phyloP scores from a whole-genome alignment of 2,113 vertebrate genomes.

The Cyanoderma ruficeps region DNA sequence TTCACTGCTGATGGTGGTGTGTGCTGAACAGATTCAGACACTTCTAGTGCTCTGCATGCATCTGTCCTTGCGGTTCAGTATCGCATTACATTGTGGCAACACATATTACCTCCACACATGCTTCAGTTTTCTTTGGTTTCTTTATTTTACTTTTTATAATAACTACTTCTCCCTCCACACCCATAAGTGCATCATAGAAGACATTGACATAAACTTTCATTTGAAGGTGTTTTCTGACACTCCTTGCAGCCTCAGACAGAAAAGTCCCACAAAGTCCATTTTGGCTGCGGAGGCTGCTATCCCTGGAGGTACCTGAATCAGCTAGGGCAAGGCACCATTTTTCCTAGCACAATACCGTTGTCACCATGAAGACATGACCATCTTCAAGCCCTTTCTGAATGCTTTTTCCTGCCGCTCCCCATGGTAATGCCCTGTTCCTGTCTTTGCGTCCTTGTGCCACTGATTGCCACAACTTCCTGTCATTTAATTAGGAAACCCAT shows the following conservation, averaged over 20 bases:
- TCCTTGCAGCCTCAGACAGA: background rate
- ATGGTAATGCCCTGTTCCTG: background rate
- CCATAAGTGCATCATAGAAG: background rate
- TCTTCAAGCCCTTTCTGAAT: background rate
- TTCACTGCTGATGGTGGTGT: background rate
- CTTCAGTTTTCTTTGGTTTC: background rate
- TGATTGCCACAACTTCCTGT: background rate
- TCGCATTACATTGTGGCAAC: no score
- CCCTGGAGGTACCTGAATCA: background rate
- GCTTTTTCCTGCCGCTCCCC: background rate
- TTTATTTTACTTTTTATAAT: background rate
- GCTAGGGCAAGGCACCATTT: background rate
- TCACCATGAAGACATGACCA: background rate
- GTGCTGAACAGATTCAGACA: background rate
- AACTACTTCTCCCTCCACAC: background rate
- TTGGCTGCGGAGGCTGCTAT: background rate
- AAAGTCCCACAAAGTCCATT: background rate
- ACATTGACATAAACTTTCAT: background rate
- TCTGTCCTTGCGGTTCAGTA: background rate
- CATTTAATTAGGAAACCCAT: background rate
- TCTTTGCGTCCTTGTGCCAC: background rate
- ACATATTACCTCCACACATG: rapidly evolving
- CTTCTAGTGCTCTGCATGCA: background rate
- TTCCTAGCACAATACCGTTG: background rate
- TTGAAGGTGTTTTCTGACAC: background rate